Evolutionary conservation across 2,113 vertebrate genomes (phyloP), one percentile per base, ranked within the genome.

Genomic region (Mus pahari): DNA sequence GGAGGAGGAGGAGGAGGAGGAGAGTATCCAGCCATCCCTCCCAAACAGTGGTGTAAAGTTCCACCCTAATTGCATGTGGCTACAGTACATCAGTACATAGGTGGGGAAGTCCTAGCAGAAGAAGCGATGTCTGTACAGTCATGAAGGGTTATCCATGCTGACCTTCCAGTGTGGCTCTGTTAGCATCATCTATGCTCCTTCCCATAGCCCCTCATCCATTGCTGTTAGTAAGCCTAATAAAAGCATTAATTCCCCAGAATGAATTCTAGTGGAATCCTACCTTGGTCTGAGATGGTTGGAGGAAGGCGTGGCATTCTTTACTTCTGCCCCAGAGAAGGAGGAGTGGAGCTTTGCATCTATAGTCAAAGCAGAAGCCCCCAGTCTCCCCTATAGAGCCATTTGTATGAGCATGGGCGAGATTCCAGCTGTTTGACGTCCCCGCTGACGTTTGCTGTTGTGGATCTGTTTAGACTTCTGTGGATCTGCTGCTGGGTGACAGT

Each of bases 341-440:
- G 28, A 28, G 75, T 2, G 4, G 39, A 24, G 36, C 39, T 20
- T 24, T 22, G 7, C 2, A 14, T 0, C 2, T 5, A 3, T 0
- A 28, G 62, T 26, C 45, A 42, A 31, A 31, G 31, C 19, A 45
- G 75, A 83, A 78, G 39, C 9, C 19, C 50, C 17, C 42, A 13
- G 1, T 58, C 91, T 77, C 62, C 58, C 89, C 60, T 33, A 24
- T 36, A 53, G 50, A n/a, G 36, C 19, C 31, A 3, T 42, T n/a
- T 33, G 31, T 71, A 28, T 24, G 14, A 45, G 6, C 5, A 50
- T 5, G 39, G 9, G 4, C 24, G 42, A 71, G 5, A 58, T 12
- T 17, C 92, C 1, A 26, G 7, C 7, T 48, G 36, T 31, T 55
- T 82, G 19, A 19, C 31, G 20, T 7, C 66, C 50, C 75, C 8